Conservation (phyloP, 92 coral and sea anemone genomes). For the Phenganax stokvisi region DNA sequence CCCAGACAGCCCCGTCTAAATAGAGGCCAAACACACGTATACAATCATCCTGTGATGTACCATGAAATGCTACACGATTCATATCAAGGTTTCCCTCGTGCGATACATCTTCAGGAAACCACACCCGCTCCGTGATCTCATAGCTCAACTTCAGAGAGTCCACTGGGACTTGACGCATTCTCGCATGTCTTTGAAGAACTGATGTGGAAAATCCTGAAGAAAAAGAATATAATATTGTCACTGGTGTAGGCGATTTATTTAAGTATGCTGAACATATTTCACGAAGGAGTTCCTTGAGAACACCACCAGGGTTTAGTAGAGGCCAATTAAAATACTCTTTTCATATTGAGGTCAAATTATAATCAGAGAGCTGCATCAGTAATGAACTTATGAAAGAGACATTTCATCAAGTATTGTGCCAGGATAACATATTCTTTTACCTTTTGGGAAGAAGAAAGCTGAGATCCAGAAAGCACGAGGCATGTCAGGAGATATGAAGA, state of each 20-base stretch:
- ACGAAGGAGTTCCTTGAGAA: no score
- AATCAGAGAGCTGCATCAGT: no score
- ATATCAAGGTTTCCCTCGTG: slow-evolving; percentile 69
- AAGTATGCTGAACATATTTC: no score
- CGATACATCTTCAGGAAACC: slow-evolving; percentile 62
- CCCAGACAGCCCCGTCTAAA: slow-evolving; percentile 96
- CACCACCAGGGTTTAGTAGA: no score
- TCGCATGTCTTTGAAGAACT: slow-evolving; percentile 84
- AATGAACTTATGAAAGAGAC: no score
- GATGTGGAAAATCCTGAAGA: slow-evolving; percentile 82
- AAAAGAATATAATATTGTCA: neutral
- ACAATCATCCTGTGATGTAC: slow-evolving; percentile 67
- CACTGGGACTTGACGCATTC: slow-evolving; percentile 66
- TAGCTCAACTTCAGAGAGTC: slow-evolving; percentile 75
- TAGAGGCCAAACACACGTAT: slow-evolving; percentile 74
- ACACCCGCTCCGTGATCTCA: slow-evolving; percentile 61
- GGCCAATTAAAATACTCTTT: no score
- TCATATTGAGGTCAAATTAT: no score
- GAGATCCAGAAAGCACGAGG: slow-evolving; percentile 96
- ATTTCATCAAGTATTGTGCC: no score
- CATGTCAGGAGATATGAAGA: slow-evolving; percentile 48
- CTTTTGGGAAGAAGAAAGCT: slow-evolving; percentile 95
- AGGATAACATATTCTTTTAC: slow-evolving; percentile 30
- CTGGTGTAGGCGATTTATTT: no score
- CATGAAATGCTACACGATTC: slow-evolving; percentile 74